A percentile compares a stretch with the other conserved stretches of the same genome.
Evolutionary conservation across 2,888 invertebrate genomes (phyloP).

Genomic region (Brenthis hecate): DNA sequence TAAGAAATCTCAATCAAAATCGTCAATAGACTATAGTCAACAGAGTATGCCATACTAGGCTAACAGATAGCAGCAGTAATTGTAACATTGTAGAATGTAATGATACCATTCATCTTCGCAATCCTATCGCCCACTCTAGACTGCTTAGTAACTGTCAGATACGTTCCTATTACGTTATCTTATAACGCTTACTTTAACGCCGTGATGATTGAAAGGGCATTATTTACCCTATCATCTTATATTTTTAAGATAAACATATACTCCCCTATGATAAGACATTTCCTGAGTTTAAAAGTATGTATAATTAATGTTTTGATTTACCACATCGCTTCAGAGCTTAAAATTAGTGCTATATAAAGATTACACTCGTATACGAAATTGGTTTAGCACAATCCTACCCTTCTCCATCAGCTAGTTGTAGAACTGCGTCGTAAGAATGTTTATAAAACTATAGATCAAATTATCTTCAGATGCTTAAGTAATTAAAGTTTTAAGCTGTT

Average conservation of each 20-base stretch:
- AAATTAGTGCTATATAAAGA: no score
- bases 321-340: no score
- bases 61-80: conserved; percentile 23
- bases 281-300: neutral
- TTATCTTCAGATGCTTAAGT: no score
- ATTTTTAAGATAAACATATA: neutral
- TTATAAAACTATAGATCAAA: no score
- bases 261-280: neutral
- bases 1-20: no score
- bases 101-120: conserved; percentile 54
- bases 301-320: no score
- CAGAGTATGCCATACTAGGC: conserved; percentile 3
- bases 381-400: no score
- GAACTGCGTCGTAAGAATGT: no score
- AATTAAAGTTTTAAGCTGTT: no score
- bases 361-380: no score
- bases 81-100: conserved; percentile 46
- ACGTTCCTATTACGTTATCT: conserved; percentile 35
- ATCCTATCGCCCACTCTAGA: conserved; percentile 52
- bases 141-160: conserved; percentile 55
- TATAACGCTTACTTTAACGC: conserved; percentile 25
- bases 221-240: conserved; percentile 8
- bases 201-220: conserved; percentile 24
- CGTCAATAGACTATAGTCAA: no score
- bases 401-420: no score